Evolutionary conservation across 2,888 invertebrate genomes (phyloP), one percentile per base, ranked within the genome.

Genomic region (Argyra leucocephala): DNA sequence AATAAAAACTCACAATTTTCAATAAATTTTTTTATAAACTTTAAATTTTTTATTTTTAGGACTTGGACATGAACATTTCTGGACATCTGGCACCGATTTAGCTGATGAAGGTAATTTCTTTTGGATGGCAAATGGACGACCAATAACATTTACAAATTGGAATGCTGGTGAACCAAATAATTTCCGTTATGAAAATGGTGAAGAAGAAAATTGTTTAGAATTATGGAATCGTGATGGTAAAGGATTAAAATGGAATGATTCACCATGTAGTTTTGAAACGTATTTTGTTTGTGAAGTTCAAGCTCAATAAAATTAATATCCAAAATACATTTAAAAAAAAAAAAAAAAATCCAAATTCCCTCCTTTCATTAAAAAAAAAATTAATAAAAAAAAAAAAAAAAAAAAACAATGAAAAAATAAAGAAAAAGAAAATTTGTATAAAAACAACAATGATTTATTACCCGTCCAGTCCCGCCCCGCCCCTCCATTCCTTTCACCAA

Each of bases 81-180:
- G 93, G 93, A 93, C 91, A 67, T 92, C 92, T 9, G 93, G 93
- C 72, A 93, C 93, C 7, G 93, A 93, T 79, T 85, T 93, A 74
- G 93, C 93, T 21, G 93, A 93, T 74, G 93, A 93, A 76, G 93
- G 93, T 22, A 87, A 85, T 73, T 93, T 93, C 84, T 93, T 93
- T 83, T 93, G 93, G 93, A 91, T 93, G 91, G 89, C 93, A 15
- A 93, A 90, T 67, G 93, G 93, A 3, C 83, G 90, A 67, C 92
- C 93, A 0, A 85, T 94, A 63, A 91, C 93, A 31, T 94, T 91
- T 80, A 92, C 92, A 71, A 93, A 93, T 80, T 93, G 93, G 93
- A 93, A 93, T 81, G 91, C 93, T 0, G 93, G 93, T 0, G 94
- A 94, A 75, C 94, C 94, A 1, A 94, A 94, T 80, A 94, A 94